phyloP scores from a whole-genome alignment of 2,113 vertebrate species.

The Mustela nigripes region DNA sequence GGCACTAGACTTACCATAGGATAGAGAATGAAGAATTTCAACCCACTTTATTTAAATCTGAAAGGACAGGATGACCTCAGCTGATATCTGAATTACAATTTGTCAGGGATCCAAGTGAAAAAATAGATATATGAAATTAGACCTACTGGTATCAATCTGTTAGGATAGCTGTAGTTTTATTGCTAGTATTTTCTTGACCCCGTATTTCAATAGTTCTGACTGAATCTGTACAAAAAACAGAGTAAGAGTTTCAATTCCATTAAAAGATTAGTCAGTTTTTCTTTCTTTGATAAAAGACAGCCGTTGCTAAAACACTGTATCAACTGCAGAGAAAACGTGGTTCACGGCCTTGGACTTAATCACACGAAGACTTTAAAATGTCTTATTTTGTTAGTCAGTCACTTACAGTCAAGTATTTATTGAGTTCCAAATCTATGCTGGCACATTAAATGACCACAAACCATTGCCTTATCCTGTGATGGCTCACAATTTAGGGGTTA shows the following conservation, averaged over 20 bases:
- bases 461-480: background rate
- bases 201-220: background rate
- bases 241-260: background rate
- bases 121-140: background rate
- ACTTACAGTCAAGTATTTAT: background rate
- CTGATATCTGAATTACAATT: background rate
- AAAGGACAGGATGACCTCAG: slow-evolving; percentile 33
- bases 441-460: background rate
- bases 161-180: background rate
- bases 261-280: background rate
- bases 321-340: background rate
- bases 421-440: background rate
- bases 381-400: background rate
- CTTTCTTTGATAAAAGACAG: background rate
- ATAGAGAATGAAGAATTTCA: background rate
- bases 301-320: background rate
- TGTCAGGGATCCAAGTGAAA: background rate
- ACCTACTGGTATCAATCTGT: background rate
- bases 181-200: background rate
- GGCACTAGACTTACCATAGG: background rate
- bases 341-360: background rate
- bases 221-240: background rate
- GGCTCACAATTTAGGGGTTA: background rate
- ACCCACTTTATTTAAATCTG: slow-evolving; percentile 36
- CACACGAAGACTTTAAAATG: background rate